These are phyloP conservation scores for Erebia aethiops DNA, from an alignment of 2,888 invertebrate genomes.

Conservation along the genomic window DNA sequence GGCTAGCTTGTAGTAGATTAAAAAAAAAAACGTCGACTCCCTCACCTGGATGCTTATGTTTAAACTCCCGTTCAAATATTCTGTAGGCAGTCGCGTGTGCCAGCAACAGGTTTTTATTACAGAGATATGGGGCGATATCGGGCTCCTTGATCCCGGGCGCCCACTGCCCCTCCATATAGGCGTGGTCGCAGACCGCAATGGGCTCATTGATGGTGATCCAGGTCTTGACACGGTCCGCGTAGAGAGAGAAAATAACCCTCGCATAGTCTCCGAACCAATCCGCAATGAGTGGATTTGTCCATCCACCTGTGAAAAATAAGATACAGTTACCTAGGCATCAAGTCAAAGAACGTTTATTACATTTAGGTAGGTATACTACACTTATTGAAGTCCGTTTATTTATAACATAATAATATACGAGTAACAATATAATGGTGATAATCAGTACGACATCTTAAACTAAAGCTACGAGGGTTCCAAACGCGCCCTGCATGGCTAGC, in stretches of 20 bases:
- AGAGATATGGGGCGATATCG: slow-evolving; percentile 80
- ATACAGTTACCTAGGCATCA: background rate
- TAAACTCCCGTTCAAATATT: slow-evolving; percentile 81
- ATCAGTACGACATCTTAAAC: too few species aligned
- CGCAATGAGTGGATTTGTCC: slow-evolving; percentile 84
- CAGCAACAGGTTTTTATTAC: slow-evolving; percentile 84
- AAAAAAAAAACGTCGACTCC: background rate
- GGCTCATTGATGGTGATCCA: slow-evolving; percentile 91
- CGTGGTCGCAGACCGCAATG: slow-evolving; percentile 59
- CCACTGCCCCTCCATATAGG: slow-evolving; percentile 65
- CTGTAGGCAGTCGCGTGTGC: slow-evolving; percentile 85
- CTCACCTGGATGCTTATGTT: slow-evolving; percentile 70
- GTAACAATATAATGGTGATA: too few species aligned
- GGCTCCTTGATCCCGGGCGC: slow-evolving; percentile 60
- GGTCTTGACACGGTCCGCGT: slow-evolving; percentile 83
- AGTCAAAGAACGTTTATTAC: too few species aligned
- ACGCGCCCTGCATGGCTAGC: too few species aligned
- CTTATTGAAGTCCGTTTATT: too few species aligned
- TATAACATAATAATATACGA: too few species aligned
- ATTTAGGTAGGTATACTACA: too few species aligned
- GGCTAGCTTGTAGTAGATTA: too few species aligned
- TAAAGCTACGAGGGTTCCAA: too few species aligned
- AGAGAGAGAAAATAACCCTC: slow-evolving; percentile 77
- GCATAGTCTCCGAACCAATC: slow-evolving; percentile 86
- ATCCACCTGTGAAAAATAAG: slow-evolving; percentile 75